Conservation (phyloP, 2,113 vertebrate genomes). For the Calyptommatus sinebrachiatus region DNA sequence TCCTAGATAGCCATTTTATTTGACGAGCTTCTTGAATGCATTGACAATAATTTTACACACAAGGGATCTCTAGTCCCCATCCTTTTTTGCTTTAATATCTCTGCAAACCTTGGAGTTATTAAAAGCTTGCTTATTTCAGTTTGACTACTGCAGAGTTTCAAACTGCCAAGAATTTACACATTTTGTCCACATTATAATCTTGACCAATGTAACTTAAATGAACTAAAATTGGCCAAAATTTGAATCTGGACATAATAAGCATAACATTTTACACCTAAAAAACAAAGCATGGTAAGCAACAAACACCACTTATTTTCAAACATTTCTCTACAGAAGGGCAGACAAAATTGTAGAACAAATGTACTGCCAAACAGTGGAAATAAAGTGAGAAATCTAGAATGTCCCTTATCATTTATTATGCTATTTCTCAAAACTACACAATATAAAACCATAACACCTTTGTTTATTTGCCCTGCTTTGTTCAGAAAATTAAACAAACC, state of each 20-base stretch:
- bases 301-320: neutral
- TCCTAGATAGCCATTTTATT: neutral
- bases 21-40: neutral
- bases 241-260: no score
- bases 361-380: slow-evolving; percentile 5
- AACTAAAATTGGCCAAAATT: no score
- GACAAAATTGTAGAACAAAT: slow-evolving; percentile 33
- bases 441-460: neutral
- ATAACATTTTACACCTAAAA: no score
- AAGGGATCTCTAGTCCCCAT: no score
- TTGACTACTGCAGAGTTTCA: neutral
- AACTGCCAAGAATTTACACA: slow-evolving; percentile 1
- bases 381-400: neutral
- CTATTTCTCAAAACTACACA: neutral
- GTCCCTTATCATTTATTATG: neutral
- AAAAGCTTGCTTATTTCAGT: neutral
- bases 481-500: slow-evolving; percentile 1
- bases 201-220: no score
- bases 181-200: neutral
- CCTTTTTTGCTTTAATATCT: no score
- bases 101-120: no score
- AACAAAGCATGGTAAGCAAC: neutral
- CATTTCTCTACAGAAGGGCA: slow-evolving; percentile 3
- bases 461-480: slow-evolving; percentile 20
- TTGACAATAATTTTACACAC: neutral